Conservation (phyloP, 2,888 invertebrate genomes). For the Nomada ferruginata region DNA sequence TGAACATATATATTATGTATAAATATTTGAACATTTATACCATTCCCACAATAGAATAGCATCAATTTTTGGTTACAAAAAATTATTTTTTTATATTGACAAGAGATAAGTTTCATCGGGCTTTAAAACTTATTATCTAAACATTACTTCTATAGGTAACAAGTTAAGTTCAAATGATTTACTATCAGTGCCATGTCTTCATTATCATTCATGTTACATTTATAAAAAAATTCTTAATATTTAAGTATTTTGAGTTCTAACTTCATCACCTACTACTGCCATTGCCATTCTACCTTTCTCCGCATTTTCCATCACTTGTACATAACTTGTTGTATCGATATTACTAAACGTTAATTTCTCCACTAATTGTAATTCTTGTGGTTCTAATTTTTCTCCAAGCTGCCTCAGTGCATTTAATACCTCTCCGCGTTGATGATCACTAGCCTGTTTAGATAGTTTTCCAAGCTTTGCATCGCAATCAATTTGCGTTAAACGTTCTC, state of each 20-base stretch:
- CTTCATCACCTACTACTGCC: conserved; percentile 76
- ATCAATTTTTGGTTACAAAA: no score
- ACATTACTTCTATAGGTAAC: neutral
- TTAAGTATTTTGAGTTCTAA: conserved; percentile 71
- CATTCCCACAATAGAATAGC: no score
- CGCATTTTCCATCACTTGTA: conserved; percentile 82
- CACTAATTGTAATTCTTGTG: conserved; percentile 84
- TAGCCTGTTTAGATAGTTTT: conserved; percentile 85
- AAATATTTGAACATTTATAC: no score
- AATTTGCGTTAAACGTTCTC: conserved; percentile 86
- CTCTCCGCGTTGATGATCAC: conserved; percentile 85
- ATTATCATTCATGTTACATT: neutral
- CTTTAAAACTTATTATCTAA: neutral
- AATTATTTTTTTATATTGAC: neutral
- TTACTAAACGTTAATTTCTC: conserved; percentile 83
- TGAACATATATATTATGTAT: no score
- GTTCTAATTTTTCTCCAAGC: conserved; percentile 85
- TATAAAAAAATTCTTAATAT: conserved; percentile 4
- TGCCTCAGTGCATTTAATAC: conserved; percentile 85
- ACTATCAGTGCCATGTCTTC: neutral
- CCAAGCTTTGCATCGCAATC: conserved; percentile 88
- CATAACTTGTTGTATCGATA: conserved; percentile 83
- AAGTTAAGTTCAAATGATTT: conserved; percentile 8
- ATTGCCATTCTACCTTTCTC: conserved; percentile 76
- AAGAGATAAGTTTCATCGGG: no score